Percentiles rank a stretch among this genome's conserved stretches.
Evolutionary conservation across 2,888 invertebrate species (phyloP).

Genomic region (Metopia argyrocephala): DNA sequence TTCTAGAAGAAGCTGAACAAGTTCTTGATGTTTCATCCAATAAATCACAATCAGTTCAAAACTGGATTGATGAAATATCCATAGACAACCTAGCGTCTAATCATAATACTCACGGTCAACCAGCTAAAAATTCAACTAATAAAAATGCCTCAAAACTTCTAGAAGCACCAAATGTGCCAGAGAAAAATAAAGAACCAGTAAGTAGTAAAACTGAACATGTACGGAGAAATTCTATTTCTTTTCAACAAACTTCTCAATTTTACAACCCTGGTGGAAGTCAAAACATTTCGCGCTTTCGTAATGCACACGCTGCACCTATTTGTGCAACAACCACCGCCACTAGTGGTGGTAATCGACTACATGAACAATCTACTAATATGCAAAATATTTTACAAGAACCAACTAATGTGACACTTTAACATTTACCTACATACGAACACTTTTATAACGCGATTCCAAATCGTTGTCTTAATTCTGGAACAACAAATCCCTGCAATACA

Average conservation of each 20-base stretch:
- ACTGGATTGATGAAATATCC: no score
- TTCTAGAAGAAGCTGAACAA: slow-evolving; percentile 33
- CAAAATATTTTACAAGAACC: not conserved
- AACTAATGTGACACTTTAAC: not conserved
- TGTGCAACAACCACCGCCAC: slow-evolving; percentile 1
- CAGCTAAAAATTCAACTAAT: no score
- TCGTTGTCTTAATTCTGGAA: not conserved
- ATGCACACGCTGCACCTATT: not conserved
- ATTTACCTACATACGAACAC: slow-evolving; percentile 3
- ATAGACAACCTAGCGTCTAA: no score
- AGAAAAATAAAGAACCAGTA: not conserved
- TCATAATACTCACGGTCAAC: no score
- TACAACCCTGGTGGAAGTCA: not conserved
- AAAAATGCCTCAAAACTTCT: not conserved
- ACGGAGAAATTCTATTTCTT: not conserved
- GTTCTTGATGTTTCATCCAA: slow-evolving; percentile 6
- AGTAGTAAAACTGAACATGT: not conserved
- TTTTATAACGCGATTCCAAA: not conserved
- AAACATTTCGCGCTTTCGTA: no score
- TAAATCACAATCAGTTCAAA: slow-evolving; percentile 8
- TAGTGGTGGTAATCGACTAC: not conserved
- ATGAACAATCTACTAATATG: not conserved
- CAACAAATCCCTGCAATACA: not conserved
- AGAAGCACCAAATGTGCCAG: slow-evolving; percentile 4
- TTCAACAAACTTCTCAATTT: not conserved